Base-by-base conservation (phyloP, 2,113 vertebrate genomes). In the Pimephales promelas region DNA sequence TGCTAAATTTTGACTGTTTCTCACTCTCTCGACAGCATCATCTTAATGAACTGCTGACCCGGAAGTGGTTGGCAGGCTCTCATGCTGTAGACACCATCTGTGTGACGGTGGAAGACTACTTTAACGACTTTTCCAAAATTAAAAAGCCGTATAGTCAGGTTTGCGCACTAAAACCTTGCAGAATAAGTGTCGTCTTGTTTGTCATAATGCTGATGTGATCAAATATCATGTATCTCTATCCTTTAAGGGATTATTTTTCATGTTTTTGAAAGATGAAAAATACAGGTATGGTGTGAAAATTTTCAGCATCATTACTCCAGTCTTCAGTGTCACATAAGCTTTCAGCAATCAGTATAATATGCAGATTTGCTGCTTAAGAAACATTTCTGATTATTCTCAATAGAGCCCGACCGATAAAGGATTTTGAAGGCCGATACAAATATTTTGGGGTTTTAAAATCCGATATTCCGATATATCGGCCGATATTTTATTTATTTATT, bases 91-190 rank as follows among this genome's bases (percentile, higher is more conserved):
- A 98, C 88, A 98, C 95, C 56, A 98, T 99, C 91, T 99, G 97
- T 88, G 97, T 98, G 89, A 99, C 98, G 0, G 95, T 99, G 81
- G 98, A 99, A 87, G 98, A 99, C 90, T 99, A 99, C 90, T 99
- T 99, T 91, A 98, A 96, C 59, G 98, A 99, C 90, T 99, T 99
- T 89, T 95, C 97, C 91, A 98, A 92, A 88, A 98, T 99, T 88
- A 99, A 99, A 91, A 98, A 95, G 81, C 97, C 97, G 1, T 98
- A 96, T 83, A 98, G 95, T 89, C 96, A 97, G 97, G 98, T 98
- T 91, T 59, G 68, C 31, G 57, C 22, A 28, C 20, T 57, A 4
- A 16, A 36, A 54, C 26, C 20, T 64, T 2, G n/a, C 36, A 43
- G 10, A 71, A n/a, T 4, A 71, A n/a, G 36, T 71, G 36, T n/a